These are phyloP conservation scores for Hypotaenidia philippensis DNA, from an alignment of 2,797 vertebrate genomes.

Conservation along the genomic window DNA sequence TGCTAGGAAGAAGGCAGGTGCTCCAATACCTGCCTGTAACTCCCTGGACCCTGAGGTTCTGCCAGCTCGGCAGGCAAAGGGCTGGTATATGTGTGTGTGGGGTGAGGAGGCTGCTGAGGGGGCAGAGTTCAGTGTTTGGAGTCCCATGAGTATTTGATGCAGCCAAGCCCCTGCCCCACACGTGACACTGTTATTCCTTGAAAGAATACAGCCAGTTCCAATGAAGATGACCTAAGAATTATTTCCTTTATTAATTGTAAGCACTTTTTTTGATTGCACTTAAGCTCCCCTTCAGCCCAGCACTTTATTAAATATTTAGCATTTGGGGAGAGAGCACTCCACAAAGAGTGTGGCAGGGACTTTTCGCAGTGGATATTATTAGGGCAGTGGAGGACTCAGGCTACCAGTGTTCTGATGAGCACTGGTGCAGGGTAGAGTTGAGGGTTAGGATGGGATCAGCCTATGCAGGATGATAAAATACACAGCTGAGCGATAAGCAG, in stretches of 20 bases:
- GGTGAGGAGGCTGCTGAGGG: slow-evolving; percentile 24
- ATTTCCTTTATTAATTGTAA: slow-evolving; percentile 75
- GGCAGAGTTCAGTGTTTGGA: slow-evolving; percentile 36
- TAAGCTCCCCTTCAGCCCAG: slow-evolving; percentile 71
- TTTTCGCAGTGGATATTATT: not conserved
- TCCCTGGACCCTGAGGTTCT: slow-evolving; percentile 69
- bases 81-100: slow-evolving; percentile 9
- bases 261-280: slow-evolving; percentile 82
- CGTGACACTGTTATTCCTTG: slow-evolving; percentile 76
- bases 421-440: not conserved
- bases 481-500: not conserved
- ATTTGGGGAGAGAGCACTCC: not conserved
- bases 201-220: slow-evolving; percentile 83
- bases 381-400: not conserved
- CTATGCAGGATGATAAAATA: not conserved
- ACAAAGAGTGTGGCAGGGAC: not conserved
- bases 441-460: not conserved
- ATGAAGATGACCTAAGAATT: slow-evolving; percentile 71
- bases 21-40: slow-evolving; percentile 65
- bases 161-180: not conserved
- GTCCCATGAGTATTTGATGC: slow-evolving; percentile 52
- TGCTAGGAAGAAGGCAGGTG: not conserved
- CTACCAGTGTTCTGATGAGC: not conserved
- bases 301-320: slow-evolving; percentile 61
- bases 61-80: slow-evolving; percentile 68